Evolutionary conservation across 2,888 invertebrate species (phyloP).

Genomic region (Hofmannophila pseudospretella): DNA sequence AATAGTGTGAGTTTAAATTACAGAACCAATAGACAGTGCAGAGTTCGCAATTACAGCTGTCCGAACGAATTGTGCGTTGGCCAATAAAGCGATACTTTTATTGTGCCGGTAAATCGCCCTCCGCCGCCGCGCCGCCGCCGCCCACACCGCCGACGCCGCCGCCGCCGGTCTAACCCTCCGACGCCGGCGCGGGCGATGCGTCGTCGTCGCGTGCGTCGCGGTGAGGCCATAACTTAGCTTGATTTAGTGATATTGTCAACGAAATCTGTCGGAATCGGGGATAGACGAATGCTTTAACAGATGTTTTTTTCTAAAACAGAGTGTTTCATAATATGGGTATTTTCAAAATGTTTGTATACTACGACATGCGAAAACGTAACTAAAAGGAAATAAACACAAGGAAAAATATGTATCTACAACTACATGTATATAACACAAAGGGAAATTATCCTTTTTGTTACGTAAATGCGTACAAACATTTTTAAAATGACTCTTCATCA

Average conservation of each 20-base stretch:
- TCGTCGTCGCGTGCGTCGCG: slow-evolving; percentile 37
- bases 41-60: slow-evolving; percentile 71
- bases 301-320: not conserved
- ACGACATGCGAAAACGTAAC: no score
- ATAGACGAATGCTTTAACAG: not conserved
- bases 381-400: no score
- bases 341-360: no score
- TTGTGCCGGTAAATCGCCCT: slow-evolving; percentile 65
- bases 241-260: slow-evolving; percentile 55
- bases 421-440: no score
- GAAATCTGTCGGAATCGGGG: slow-evolving; percentile 28
- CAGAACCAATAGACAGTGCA: slow-evolving; percentile 63
- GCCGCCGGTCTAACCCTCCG: no score
- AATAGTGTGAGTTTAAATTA: slow-evolving; percentile 65
- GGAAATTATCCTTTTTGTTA: no score
- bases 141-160: slow-evolving; percentile 44
- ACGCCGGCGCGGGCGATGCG: slow-evolving; percentile 46
- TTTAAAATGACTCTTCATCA: no score
- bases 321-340: not conserved
- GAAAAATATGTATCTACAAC: no score
- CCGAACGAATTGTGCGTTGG: slow-evolving; percentile 69
- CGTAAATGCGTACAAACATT: no score
- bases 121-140: slow-evolving; percentile 25
- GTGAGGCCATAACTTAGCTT: slow-evolving; percentile 43
- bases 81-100: slow-evolving; percentile 73